Evolutionary conservation across 2,113 vertebrate species (phyloP).

Genomic region (Gambusia affinis): DNA sequence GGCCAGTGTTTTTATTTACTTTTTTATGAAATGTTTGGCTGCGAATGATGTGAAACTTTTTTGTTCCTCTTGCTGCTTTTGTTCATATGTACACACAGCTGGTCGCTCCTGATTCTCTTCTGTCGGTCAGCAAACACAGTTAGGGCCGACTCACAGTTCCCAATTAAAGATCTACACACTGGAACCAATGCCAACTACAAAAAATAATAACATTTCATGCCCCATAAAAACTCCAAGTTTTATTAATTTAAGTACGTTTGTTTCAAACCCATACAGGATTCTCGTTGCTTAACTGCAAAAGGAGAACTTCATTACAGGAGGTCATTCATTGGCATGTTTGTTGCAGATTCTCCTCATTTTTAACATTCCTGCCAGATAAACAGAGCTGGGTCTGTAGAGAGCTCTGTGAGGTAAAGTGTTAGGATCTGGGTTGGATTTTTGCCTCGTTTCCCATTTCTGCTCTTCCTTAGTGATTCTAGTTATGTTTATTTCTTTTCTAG

Average conservation of each 20-base stretch:
- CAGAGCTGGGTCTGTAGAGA: slow-evolving; percentile 6
- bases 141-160: slow-evolving; percentile 29
- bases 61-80: slow-evolving; percentile 32
- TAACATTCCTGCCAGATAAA: slow-evolving; percentile 52
- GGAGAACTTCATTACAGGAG: slow-evolving; percentile 29
- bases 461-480: too few species aligned
- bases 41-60: slow-evolving; percentile 6
- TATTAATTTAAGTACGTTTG: neutral
- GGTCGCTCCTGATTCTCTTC: slow-evolving; percentile 34
- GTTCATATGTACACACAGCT: slow-evolving; percentile 51
- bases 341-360: slow-evolving; percentile 19
- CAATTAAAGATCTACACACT: slow-evolving; percentile 33
- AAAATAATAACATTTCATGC: neutral
- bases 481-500: too few species aligned
- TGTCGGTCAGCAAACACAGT: slow-evolving; percentile 51
- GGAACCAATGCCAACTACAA: neutral
- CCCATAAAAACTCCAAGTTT: neutral
- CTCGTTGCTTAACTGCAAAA: slow-evolving; percentile 10
- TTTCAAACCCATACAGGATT: neutral
- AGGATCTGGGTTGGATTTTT: too few species aligned
- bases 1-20: neutral
- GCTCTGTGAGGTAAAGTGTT: neutral
- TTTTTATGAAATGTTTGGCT: neutral
- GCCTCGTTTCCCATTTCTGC: too few species aligned
- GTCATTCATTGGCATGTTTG: slow-evolving; percentile 30